Conservation (phyloP, 30 jellyfish, hydroid and myxozoan species). For the Haliclystus octoradiatus region DNA sequence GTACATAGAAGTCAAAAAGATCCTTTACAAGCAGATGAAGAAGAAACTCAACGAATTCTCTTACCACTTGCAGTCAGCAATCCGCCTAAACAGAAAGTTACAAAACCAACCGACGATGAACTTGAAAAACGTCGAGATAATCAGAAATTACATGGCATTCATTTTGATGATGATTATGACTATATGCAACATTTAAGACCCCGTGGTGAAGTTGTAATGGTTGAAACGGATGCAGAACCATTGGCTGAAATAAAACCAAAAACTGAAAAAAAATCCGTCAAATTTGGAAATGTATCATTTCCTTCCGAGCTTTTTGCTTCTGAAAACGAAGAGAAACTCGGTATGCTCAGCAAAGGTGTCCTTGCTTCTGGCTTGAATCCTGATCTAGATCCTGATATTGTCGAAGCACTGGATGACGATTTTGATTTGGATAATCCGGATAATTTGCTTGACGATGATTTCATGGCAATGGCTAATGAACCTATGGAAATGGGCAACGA, state of each 20-base stretch:
- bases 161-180: constrained; percentile 77
- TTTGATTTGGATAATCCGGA: constrained; percentile 78
- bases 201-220: constrained; percentile 63
- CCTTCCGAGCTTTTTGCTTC: constrained; percentile 76
- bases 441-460: constrained; percentile 66
- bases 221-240: constrained; percentile 7
- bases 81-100: not conserved
- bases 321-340: constrained; percentile 57
- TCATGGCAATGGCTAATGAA: constrained; percentile 52
- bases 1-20: constrained; percentile 87
- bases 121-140: constrained; percentile 17
- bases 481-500: constrained; percentile 9
- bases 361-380: constrained; percentile 90
- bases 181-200: constrained; percentile 75
- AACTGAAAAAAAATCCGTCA: not conserved
- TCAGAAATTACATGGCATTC: constrained; percentile 41
- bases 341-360: constrained; percentile 77
- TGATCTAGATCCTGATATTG: constrained; percentile 95
- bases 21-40: constrained; percentile 91
- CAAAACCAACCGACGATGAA: not conserved
- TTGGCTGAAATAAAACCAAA: not conserved
- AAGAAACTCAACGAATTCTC: constrained; percentile 53
- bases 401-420: constrained; percentile 83
- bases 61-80: constrained; percentile 14
- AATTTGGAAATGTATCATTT: constrained; percentile 46